Base-by-base conservation (phyloP, 1,140 invertebrate species). In the Macrobrachium nipponense region DNA sequence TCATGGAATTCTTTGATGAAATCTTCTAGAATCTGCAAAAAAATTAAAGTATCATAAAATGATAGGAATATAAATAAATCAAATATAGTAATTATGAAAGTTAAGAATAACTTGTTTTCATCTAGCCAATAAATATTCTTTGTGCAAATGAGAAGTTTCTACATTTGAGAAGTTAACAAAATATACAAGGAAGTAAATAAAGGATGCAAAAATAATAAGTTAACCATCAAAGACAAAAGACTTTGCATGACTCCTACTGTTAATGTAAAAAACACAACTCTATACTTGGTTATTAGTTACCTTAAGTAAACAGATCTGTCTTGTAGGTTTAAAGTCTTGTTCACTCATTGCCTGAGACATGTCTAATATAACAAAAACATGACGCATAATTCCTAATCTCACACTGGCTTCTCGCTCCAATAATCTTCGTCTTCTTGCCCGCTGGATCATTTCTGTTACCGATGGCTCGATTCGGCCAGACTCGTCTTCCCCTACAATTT, bases 1-100 rank as follows among this genome's bases (percentile, higher is more conserved):
- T 99, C 98, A 92, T 99, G 98, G 91, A 96, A 99, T 92, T 99
- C 97, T 89, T 98, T 96, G 80, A 99, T 94, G 91, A 99, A 99
- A 88, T 95, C 94, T 92, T 99, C 96, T 77, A 99, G 90, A 43
- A 98, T 92, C 96, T 98, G 90, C 87, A 93, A 92, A 91, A n/a
- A 44, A 64, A 43, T 77, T 36, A 11, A 36, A 10, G 51, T 43
- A 59, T n/a, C n/a, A n/a, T 78, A 23, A 79, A 80, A 80, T 70
- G 14, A 59, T 20, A 36, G 14, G 12, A 51, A 12, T 36, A 36
- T 36, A 36, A 36, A 2, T 36, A 36, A 36, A 36, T 36, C 27
- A 36, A 1, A 36, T 36, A 36, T 4, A 36, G 27, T 36, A 36
- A 36, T 36, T 36, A 36, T 36, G 1, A 36, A 36, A 36, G 27